Base-by-base conservation (phyloP, 2,113 vertebrate genomes). In the Otus sunia region DNA sequence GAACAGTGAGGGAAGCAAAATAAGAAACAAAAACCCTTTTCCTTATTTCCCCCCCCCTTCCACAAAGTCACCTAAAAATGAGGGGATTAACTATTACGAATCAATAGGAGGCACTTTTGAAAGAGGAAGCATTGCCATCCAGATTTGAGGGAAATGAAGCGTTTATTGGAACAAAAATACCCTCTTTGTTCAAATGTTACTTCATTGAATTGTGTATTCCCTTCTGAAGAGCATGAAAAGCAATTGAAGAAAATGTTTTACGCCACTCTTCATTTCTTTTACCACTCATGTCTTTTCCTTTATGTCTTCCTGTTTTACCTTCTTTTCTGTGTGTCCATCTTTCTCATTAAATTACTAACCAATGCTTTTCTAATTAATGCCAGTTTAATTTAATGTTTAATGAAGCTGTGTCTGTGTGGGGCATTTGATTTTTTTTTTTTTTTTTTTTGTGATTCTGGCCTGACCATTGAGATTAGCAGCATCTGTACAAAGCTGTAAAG, bases 131-230 rank as follows among this genome's bases (percentile, higher is more conserved):
- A 73, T 93, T 96, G 94, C 96, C 73, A 86, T 94, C 84, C 86
- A 96, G 91, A 94, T 96, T 86, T 94, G 93, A 97, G 86, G 93
- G 93, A 96, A 95, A 81, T 94, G 94, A 96, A 97, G 95, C 95
- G 8, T 97, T 98, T 98, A 95, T 96, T 19, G 56, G 94, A 96
- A 97, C 86, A 95, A 88, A 96, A 95, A 96, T 96, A 96, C 92
- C 45, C 82, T 94, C 90, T 97, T 96, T 94, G 96, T 97, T 96
- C 92, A 74, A 93, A 74, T 27, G n/a, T 93, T 90, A 71, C 94
- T 96, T 94, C 89, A 96, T 7, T 96, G 84, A 91, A 91, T 90
- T 92, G 91, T 94, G 77, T 94, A 83, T 94, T 96, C 81, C 88
- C 85, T 94, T 92, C 91, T 94, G 53, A 91, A 91, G 88, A 90